Evolutionary conservation across 2,888 invertebrate genomes (phyloP), one percentile per base, ranked within the genome.

Genomic region (Cheilosia grossa): DNA sequence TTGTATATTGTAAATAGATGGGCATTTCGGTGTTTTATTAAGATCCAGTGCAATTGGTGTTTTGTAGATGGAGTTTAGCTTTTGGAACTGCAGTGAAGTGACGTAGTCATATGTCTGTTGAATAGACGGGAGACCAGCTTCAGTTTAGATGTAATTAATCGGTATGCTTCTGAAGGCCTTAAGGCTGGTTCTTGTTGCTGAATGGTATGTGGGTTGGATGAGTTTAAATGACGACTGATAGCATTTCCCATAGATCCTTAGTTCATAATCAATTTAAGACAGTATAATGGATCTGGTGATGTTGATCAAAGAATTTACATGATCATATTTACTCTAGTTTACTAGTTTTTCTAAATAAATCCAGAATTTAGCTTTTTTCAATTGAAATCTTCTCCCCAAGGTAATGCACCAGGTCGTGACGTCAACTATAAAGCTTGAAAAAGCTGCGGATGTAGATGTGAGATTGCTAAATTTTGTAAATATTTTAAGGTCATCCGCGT

Each of bases 251-350:
- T 61, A 73, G 21, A 53, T 63, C 2, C n/a, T 9, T 21, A 63
- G 56, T 30, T 17, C 47, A 49, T 75, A 58, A 24, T 66, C 49
- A n/a, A 66, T 75, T 37, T 66, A 66, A 4, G 66, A 54, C 3
- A 74, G 47, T 13, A 54, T 17, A 15, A 27, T 44, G 10, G 54
- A 49, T 56, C 44, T 64, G 10, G n/a, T 72, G 19, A 40, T 24
- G 17, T 24, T 59, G 7, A 61, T 72, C 19, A 49, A 21, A 4
- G 47, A 19, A 24, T 42, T 56, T 24, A 44, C 15, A 49, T 40
- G n/a, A n/a, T n/a, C n/a, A n/a, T n/a, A n/a, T n/a, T n/a, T n/a
- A n/a, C n/a, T n/a, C n/a, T n/a, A n/a, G n/a, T n/a, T n/a, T n/a
- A n/a, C n/a, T n/a, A n/a, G n/a, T n/a, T n/a, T n/a, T n/a, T n/a